A percentile compares a stretch with the other conserved stretches of the same genome.
Conservation (phyloP, 2,797 vertebrate genomes). For the Rhynchotus rufescens region DNA sequence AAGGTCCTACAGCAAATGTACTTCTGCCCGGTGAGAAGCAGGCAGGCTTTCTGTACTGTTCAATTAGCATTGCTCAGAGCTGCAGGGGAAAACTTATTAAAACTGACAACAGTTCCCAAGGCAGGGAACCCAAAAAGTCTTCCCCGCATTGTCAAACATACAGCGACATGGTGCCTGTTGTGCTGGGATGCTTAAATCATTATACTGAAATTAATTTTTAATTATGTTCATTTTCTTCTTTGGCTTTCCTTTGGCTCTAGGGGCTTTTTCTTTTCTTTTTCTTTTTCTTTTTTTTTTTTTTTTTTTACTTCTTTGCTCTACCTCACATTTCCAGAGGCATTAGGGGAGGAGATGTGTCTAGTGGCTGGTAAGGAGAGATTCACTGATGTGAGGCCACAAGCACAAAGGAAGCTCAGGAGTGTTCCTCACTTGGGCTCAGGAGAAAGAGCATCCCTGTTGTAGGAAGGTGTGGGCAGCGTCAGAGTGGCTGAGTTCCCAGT, state of each 20-base stretch:
- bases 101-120: constrained; percentile 53
- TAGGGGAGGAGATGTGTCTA: background rate
- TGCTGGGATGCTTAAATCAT: constrained; percentile 16
- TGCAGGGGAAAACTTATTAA: constrained; percentile 42
- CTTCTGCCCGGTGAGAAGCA: constrained; percentile 37
- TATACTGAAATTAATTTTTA: constrained; percentile 51
- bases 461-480: background rate
- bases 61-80: constrained; percentile 28
- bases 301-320: background rate
- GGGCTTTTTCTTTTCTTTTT: background rate
- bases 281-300: too few relatives aligned
- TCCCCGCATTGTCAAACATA: background rate
- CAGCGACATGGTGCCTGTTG: constrained; percentile 33
- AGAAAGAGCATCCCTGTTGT: background rate
- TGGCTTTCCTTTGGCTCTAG: constrained; percentile 22
- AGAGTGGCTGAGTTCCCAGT: background rate
- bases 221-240: constrained; percentile 11
- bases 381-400: background rate
- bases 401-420: background rate
- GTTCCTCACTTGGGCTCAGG: background rate
- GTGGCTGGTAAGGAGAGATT: background rate
- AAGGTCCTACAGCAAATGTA: constrained; percentile 2
- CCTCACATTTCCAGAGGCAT: constrained; percentile 6
- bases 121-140: constrained; percentile 61
- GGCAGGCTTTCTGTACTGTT: constrained; percentile 45